These are phyloP conservation scores for Chaetodon trifascialis DNA, from an alignment of 2,113 vertebrate genomes.

Conservation along the genomic window DNA sequence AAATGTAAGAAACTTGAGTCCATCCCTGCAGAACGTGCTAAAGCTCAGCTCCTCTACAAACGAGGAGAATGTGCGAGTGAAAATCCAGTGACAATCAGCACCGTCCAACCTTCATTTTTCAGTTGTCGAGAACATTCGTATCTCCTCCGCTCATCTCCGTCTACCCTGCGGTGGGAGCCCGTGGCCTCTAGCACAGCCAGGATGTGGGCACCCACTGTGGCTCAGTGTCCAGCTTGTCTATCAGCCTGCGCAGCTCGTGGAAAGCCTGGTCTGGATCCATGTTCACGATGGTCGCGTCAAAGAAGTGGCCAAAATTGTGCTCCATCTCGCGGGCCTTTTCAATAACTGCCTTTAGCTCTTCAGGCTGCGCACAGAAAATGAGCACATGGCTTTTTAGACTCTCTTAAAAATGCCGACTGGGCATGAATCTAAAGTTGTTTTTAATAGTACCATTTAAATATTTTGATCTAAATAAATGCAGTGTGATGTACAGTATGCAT, in stretches of 20 bases:
- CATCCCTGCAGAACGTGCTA: conserved; percentile 49
- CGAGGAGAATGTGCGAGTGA: conserved; percentile 64
- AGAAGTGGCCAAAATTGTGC: conserved; percentile 93
- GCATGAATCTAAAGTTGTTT: neutral
- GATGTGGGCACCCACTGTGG: conserved; percentile 98
- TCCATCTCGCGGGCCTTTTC: conserved; percentile 98
- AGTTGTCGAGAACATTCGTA: neutral
- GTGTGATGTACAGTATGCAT: neutral
- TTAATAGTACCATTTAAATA: neutral
- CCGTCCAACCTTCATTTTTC: conserved; percentile 6
- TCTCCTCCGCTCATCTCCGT: neutral
- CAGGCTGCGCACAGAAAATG: conserved; percentile 84
- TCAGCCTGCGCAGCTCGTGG: conserved; percentile 91
- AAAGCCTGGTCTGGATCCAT: conserved; percentile 91
- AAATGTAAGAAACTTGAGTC: conserved; percentile 58
- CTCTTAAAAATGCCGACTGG: neutral
- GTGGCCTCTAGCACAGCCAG: conserved; percentile 87
- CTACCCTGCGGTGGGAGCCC: neutral
- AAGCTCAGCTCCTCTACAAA: conserved; percentile 46
- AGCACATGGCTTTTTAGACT: neutral
- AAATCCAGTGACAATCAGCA: conserved; percentile 50
- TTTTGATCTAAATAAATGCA: neutral
- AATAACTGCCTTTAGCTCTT: conserved; percentile 93
- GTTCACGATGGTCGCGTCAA: conserved; percentile 93
- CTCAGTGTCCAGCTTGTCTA: conserved; percentile 95